These are phyloP conservation scores for Esox lucius DNA, from an alignment of 2,797 vertebrate species.

Conservation along the genomic window DNA sequence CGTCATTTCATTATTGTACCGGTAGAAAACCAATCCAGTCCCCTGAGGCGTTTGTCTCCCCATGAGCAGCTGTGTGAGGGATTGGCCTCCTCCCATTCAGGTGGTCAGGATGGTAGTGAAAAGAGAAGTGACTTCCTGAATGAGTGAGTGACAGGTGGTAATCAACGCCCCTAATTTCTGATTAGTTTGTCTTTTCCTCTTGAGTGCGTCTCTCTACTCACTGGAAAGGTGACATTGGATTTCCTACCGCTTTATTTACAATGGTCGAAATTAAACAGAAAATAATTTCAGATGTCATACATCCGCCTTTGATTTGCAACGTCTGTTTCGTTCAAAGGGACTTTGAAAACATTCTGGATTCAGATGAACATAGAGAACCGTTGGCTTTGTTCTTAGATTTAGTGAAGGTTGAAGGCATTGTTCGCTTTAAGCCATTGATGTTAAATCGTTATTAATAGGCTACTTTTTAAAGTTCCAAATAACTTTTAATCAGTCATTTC, in stretches of 20 bases:
- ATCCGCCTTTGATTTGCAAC: too few relatives aligned
- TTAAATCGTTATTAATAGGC: too few relatives aligned
- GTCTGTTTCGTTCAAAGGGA: not conserved
- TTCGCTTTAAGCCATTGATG: not conserved
- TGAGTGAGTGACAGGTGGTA: slow-evolving; percentile 61
- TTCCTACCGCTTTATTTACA: not conserved
- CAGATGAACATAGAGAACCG: not conserved
- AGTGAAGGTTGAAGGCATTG: not conserved
- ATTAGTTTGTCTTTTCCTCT: slow-evolving; percentile 64
- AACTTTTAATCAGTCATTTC: too few relatives aligned
- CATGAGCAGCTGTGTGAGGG: not conserved
- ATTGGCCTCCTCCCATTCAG: not conserved
- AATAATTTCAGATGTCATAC: too few relatives aligned
- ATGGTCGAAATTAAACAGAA: not conserved
- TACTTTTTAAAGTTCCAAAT: too few relatives aligned
- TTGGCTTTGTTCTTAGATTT: not conserved
- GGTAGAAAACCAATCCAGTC: not conserved
- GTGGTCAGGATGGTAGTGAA: slow-evolving; percentile 6
- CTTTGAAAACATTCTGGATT: not conserved
- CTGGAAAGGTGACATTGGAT: not conserved
- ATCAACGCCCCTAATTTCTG: slow-evolving; percentile 61
- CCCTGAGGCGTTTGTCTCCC: not conserved
- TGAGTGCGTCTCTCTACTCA: slow-evolving; percentile 37
- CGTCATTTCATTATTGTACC: not conserved
- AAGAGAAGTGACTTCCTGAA: slow-evolving; percentile 39